phyloP scores from a whole-genome alignment of 2,113 vertebrate genomes.

The Bos javanicus region DNA sequence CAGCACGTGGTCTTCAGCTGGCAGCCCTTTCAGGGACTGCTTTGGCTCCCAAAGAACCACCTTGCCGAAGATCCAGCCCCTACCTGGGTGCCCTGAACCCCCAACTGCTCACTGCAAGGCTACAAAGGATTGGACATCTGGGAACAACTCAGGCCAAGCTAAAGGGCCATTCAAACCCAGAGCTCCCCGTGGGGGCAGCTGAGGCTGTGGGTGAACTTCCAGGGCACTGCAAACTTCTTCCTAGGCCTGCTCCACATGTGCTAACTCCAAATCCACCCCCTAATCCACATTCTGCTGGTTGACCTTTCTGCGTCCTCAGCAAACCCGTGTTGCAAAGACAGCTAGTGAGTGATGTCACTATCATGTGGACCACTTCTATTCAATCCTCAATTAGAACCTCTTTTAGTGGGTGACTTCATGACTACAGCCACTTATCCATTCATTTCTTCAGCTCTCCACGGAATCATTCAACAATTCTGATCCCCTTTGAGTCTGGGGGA shows the following conservation, averaged over 20 bases:
- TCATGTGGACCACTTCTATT: neutral
- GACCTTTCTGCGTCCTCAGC: neutral
- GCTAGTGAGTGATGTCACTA: neutral
- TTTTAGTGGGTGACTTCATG: neutral
- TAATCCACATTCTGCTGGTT: neutral
- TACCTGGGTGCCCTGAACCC: neutral
- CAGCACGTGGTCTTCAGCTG: no score
- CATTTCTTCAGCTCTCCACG: neutral
- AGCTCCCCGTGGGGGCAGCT: no score
- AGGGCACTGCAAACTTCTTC: neutral
- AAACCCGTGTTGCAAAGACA: neutral
- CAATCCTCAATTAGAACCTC: neutral
- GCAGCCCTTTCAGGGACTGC: neutral
- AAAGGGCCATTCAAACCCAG: neutral
- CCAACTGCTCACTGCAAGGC: neutral
- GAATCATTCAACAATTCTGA: neutral
- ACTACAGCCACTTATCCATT: neutral
- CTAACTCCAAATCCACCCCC: neutral
- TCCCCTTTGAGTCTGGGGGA: neutral
- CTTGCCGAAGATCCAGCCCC: neutral
- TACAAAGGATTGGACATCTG: neutral
- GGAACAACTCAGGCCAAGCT: neutral
- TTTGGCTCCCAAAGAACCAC: rapidly evolving
- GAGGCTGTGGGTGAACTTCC: neutral
- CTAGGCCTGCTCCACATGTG: rapidly evolving